phyloP scores from a whole-genome alignment of 2,797 vertebrate species.

The Rhinogobio ventralis region DNA sequence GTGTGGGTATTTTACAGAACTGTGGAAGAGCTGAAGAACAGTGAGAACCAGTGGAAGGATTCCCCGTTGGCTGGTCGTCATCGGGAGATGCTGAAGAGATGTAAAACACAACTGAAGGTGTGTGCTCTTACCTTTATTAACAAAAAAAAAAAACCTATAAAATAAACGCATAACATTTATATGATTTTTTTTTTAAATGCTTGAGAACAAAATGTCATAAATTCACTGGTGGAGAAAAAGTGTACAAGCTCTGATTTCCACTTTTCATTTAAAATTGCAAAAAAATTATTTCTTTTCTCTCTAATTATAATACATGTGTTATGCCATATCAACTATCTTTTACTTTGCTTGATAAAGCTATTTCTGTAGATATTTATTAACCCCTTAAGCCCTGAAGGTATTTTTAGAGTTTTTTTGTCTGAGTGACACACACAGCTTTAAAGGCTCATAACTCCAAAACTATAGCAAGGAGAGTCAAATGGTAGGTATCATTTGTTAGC shows the following conservation, averaged over 20 bases:
- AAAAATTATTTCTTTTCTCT: no score
- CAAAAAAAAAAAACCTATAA: background rate
- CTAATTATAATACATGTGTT: no score
- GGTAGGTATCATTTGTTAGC: no score
- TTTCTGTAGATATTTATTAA: background rate
- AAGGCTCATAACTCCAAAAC: no score
- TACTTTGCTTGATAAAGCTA: background rate
- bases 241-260: background rate
- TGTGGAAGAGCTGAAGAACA: constrained; percentile 97
- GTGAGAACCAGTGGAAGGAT: constrained; percentile 98
- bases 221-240: background rate
- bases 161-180: background rate
- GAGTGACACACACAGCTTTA: no score
- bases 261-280: background rate
- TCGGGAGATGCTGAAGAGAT: constrained; percentile 97
- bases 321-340: background rate
- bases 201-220: background rate
- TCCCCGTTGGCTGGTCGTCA: constrained; percentile 93
- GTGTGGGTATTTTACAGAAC: constrained; percentile 79
- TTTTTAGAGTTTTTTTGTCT: no score
- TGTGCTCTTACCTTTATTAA: constrained; percentile 11
- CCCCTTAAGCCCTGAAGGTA: no score
- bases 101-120: constrained; percentile 99
- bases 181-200: background rate
- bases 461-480: no score